phyloP scores from a whole-genome alignment of 2,113 vertebrate genomes.

The Neogale vison region DNA sequence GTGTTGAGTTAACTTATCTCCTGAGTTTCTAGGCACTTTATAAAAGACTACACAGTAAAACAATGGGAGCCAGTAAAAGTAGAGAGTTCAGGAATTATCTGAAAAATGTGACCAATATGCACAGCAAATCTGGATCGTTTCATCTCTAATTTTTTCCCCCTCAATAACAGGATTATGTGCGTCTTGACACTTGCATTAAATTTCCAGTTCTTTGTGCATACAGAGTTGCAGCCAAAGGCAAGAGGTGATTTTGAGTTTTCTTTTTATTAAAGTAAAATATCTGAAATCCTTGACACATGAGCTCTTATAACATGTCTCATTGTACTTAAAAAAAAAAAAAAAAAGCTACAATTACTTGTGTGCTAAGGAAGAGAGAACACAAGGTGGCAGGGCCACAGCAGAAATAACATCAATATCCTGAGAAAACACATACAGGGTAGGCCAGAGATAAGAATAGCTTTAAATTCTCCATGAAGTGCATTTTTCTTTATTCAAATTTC shows the following conservation, averaged over 20 bases:
- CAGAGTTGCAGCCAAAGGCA: slow-evolving; percentile 39
- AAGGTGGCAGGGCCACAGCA: not conserved
- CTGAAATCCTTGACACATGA: not conserved
- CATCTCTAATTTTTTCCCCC: not conserved
- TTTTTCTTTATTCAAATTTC: not conserved
- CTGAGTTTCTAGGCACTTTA: not conserved
- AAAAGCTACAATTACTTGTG: not conserved
- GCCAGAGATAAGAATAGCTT: not conserved
- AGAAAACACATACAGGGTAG: not conserved
- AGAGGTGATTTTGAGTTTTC: slow-evolving; percentile 27
- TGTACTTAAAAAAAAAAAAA: not conserved
- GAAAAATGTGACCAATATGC: not conserved
- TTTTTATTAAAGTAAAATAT: slow-evolving; percentile 56
- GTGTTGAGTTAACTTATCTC: slow-evolving; percentile 56
- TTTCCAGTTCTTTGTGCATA: slow-evolving; percentile 7
- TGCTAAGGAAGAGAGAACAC: not conserved
- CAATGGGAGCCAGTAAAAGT: slow-evolving; percentile 27
- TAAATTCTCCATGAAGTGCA: not conserved
- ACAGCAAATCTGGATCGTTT: not conserved
- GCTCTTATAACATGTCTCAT: not conserved
- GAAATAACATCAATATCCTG: not conserved
- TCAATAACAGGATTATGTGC: not conserved
- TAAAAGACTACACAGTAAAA: not conserved
- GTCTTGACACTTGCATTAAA: slow-evolving; percentile 9
- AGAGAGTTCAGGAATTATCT: slow-evolving; percentile 17